Evolutionary conservation across 2,888 invertebrate species (phyloP).

Genomic region (Macrophya annulata): DNA sequence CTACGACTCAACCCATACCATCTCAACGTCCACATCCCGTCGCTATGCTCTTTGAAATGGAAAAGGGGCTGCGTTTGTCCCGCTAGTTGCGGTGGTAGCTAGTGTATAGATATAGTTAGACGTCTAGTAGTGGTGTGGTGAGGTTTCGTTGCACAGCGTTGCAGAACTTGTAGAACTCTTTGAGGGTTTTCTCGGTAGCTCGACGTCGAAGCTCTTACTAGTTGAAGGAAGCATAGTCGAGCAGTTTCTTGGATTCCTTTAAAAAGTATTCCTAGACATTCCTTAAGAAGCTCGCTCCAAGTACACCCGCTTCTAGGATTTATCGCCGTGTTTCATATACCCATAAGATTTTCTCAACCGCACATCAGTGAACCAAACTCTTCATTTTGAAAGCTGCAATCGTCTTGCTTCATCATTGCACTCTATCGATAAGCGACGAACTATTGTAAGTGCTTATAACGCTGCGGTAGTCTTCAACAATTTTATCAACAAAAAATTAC

Average conservation of each 20-base stretch:
- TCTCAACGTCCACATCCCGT: not conserved
- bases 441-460: not conserved
- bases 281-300: not conserved
- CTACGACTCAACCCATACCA: slow-evolving; percentile 16
- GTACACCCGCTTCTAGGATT: slow-evolving; percentile 32
- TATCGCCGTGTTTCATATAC: not conserved
- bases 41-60: slow-evolving; percentile 38
- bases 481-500: too few relatives aligned
- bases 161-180: slow-evolving; percentile 46
- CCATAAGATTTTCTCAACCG: not conserved
- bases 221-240: slow-evolving; percentile 25
- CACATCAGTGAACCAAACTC: too few relatives aligned
- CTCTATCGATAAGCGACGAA: not conserved
- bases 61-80: slow-evolving; percentile 36
- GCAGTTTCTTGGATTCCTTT: slow-evolving; percentile 50
- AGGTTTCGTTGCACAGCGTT: slow-evolving; percentile 28
- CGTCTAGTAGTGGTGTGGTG: not conserved
- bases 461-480: not conserved
- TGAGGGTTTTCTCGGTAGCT: slow-evolving; percentile 46
- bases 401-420: not conserved
- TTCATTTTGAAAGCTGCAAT: not conserved
- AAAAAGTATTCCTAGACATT: slow-evolving; percentile 27
- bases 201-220: not conserved
- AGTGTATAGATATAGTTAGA: not conserved
- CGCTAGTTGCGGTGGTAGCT: not conserved